Base-by-base conservation (phyloP, 1,140 invertebrate genomes). In the Ceratina japonica region DNA sequence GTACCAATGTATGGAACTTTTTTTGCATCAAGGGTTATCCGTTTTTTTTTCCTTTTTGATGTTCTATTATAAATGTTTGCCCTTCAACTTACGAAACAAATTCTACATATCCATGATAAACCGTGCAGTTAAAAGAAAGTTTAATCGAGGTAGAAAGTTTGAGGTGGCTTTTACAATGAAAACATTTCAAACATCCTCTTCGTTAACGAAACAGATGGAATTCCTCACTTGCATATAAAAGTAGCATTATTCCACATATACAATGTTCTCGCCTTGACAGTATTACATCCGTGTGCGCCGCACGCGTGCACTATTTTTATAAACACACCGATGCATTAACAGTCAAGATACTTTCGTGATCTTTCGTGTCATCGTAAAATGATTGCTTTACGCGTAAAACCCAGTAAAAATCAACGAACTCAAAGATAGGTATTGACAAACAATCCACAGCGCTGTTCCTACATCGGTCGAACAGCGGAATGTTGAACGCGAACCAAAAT, bases 341-440 rank as follows among this genome's bases (percentile, higher is more conserved):
- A 78, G 20, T 75, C 65, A 80, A 24, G 37, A 64, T 59, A 80
- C 59, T 54, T 79, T 59, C 69, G 70, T 44, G 12, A 49, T n/a
- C 18, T 58, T 72, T 70, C 54, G 65, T 51, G 58, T 64, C 64
- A 74, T 79, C 52, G 72, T 70, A 59, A 79, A 63, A 75, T 27
- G 18, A 22, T 75, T 51, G 31, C 24, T 64, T 64, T 71, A 56
- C 20, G 65, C 51, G 24, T 37, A 59, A 65, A 78, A 77, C 16
- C 1, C 44, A 24, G 18, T 66, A 77, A 71, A 81, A 81, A 71
- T 65, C 62, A 77, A 51, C 74, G 61, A 74, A 78, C 82, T 78
- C 51, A 20, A 83, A 81, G 77, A 82, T 44, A 44, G 54, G n/a
- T 87, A 87, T 87, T 87, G 86, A 87, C 86, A 87, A 87, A 87